Base-by-base conservation (phyloP, 1,140 invertebrate species). In the Antheraea pernyi region DNA sequence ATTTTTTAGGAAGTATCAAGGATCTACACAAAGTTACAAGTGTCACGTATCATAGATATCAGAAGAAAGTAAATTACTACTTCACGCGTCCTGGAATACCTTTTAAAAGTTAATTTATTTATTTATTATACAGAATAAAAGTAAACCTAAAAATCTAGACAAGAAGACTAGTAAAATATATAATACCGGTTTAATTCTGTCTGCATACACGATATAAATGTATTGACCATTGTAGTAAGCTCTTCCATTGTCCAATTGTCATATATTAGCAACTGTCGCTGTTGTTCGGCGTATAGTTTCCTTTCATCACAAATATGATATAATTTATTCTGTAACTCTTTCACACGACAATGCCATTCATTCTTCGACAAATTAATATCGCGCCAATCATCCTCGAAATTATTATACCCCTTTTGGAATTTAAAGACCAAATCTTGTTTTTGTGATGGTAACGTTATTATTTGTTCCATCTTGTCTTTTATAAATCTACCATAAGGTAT, bases 371-470 rank as follows among this genome's bases (percentile, higher is more conserved):
- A 89, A 70, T 84, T 78, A 68, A 94, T 88, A 62, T 91, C 81
- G 0, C 94, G 83, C 75, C 93, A 91, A 73, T 94, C 93, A 61
- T 92, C 83, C 71, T 94, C 92, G 72, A 95, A 90, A 18, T 91
- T 82, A 82, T 95, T 95, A 73, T 93, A 95, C 3, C 88, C 80
- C n/a, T 79, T 84, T 74, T 94, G 94, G 77, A 95, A 95, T 18
- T 83, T 71, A 19, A 79, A 73, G 6, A 95, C 80, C 65, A 94
- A 78, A 58, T 92, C 88, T 81, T 94, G 94, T 78, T 93, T 94
- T 10, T 77, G 68, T 39, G 94, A 94, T 0, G 94, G 93, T 65
- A 92, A 73, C 1, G 84, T 85, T n/a, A 94, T 89, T 66, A 93
- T 93, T 61, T 93, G 86, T 6, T 72, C 76, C 87, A 95, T 93